Conservation (phyloP, 2,797 vertebrate genomes). For the Enteromius afrohamiltoni region DNA sequence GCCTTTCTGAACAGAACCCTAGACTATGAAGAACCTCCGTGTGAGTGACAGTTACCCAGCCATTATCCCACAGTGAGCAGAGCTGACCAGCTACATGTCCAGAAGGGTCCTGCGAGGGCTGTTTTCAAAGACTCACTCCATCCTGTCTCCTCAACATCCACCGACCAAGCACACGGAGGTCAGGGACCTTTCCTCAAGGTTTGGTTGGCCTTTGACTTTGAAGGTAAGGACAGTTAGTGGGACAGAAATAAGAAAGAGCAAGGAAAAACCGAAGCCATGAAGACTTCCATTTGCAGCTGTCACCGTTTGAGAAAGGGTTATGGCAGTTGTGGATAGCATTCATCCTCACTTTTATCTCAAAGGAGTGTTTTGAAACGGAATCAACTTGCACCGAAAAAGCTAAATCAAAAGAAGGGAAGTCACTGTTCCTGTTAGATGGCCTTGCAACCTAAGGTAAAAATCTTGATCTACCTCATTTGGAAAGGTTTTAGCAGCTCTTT, state of each 20-base stretch:
- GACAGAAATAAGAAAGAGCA: not conserved
- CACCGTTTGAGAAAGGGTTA: constrained; percentile 22
- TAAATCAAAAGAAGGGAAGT: constrained; percentile 37
- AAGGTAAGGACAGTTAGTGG: constrained; percentile 20
- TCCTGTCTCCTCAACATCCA: constrained; percentile 5
- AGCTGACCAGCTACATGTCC: constrained; percentile 9
- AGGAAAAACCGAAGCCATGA: constrained; percentile 14
- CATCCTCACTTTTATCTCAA: constrained; percentile 45
- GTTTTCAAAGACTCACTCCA: constrained; percentile 41
- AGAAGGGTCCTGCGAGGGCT: constrained; percentile 7
- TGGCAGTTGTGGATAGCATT: constrained; percentile 23
- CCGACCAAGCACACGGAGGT: constrained; percentile 22
- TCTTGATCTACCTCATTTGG: not conserved
- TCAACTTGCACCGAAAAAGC: constrained; percentile 26
- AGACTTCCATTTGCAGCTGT: constrained; percentile 16
- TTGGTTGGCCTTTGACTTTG: constrained; percentile 27
- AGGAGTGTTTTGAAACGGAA: constrained; percentile 47
- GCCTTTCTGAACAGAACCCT: constrained; percentile 8
- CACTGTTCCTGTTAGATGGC: constrained; percentile 24
- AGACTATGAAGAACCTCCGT: constrained; percentile 11
- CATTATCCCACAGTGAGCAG: constrained; percentile 7
- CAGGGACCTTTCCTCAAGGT: constrained; percentile 5
- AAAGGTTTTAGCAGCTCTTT: not conserved
- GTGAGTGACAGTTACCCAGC: constrained; percentile 14
- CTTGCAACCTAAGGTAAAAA: not conserved